phyloP scores from a whole-genome alignment of 2,797 vertebrate genomes.

The Chrosomus eos region DNA sequence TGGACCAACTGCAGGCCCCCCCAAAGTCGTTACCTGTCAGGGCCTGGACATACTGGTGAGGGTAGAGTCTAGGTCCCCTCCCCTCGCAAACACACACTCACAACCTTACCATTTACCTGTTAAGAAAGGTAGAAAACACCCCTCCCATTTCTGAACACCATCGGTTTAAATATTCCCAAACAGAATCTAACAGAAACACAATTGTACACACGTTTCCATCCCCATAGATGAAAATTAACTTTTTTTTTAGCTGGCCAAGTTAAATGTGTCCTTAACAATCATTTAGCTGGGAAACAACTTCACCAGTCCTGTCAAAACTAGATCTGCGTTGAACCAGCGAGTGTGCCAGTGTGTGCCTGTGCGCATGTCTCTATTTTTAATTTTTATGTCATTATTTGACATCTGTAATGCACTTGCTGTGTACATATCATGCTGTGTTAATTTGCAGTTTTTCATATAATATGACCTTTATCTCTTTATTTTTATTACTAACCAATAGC shows the following conservation, averaged over 20 bases:
- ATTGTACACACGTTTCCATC: slow-evolving; percentile 14
- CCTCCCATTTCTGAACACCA: neutral
- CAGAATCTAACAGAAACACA: neutral
- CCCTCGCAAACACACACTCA: slow-evolving; percentile 36
- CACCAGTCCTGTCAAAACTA: neutral
- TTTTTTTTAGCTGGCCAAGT: neutral
- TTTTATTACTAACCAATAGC: neutral
- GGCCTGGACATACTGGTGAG: slow-evolving; percentile 67
- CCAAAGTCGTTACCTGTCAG: slow-evolving; percentile 65
- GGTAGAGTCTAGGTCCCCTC: slow-evolving; percentile 58
- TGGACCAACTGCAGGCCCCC: slow-evolving; percentile 69
- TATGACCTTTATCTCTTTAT: slow-evolving; percentile 37
- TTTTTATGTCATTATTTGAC: slow-evolving; percentile 75
- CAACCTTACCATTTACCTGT: slow-evolving; percentile 15
- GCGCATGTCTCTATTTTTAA: slow-evolving; percentile 64
- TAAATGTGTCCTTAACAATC: neutral
- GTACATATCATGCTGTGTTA: slow-evolving; percentile 47
- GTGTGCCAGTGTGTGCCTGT: slow-evolving; percentile 41
- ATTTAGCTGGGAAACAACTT: neutral
- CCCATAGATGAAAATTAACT: neutral
- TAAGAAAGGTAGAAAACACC: slow-evolving; percentile 31
- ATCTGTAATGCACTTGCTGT: slow-evolving; percentile 70
- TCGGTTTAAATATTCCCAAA: neutral
- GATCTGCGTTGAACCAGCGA: slow-evolving; percentile 17
- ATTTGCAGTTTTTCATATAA: slow-evolving; percentile 44